Percentiles rank a stretch among this genome's conserved stretches.
These are phyloP conservation scores for Eleginops maclovinus DNA, from an alignment of 2,113 vertebrate species.

Conservation along the genomic window DNA sequence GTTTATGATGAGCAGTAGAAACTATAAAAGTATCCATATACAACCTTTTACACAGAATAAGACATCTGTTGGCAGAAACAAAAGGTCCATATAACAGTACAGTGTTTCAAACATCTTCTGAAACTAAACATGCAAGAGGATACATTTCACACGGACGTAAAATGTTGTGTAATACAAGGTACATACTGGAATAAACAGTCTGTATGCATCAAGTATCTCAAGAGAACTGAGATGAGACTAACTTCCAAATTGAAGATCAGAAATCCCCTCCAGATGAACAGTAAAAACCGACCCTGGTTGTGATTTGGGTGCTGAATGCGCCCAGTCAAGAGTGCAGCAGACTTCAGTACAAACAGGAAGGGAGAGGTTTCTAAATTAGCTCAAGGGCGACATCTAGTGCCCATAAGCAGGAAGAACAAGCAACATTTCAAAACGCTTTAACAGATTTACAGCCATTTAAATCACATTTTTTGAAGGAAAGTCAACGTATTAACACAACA, in stretches of 20 bases:
- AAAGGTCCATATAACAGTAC: slow-evolving; percentile 17
- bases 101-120: slow-evolving; percentile 7
- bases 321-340: slow-evolving; percentile 4
- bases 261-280: background rate
- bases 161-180: slow-evolving; percentile 14
- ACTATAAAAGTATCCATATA: slow-evolving; percentile 19
- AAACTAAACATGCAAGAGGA: slow-evolving; percentile 8
- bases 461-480: slow-evolving; percentile 16
- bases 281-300: background rate
- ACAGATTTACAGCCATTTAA: slow-evolving; percentile 26
- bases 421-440: background rate
- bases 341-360: background rate
- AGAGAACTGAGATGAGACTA: slow-evolving; percentile 46
- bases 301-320: background rate
- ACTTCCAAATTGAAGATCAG: slow-evolving; percentile 22
- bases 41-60: slow-evolving; percentile 19
- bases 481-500: slow-evolving; percentile 32
- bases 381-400: slow-evolving; percentile 56
- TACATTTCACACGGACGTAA: slow-evolving; percentile 6
- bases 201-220: slow-evolving; percentile 38
- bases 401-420: slow-evolving; percentile 16
- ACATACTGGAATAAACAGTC: slow-evolving; percentile 20
- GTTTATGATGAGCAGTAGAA: slow-evolving; percentile 30
- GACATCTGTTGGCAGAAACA: slow-evolving; percentile 14
- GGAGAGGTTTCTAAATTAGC: slow-evolving; percentile 1